A percentile compares a stretch with the other conserved stretches of the same genome.
Conservation (phyloP, 2,113 vertebrate species). For the Halichoeres trimaculatus region DNA sequence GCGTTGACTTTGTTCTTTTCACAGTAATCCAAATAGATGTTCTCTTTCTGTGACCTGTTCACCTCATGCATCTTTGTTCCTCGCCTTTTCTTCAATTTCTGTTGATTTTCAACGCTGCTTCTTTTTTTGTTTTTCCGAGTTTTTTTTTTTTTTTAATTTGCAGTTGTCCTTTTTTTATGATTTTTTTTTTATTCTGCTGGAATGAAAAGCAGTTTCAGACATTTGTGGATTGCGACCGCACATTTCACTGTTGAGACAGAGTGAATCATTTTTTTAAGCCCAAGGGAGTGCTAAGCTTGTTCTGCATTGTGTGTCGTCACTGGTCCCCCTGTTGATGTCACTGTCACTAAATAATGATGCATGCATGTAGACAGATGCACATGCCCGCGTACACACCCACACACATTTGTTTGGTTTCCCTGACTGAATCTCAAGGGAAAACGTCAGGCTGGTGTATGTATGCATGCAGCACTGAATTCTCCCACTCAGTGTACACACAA, state of each 20-base stretch:
- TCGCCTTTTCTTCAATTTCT: constrained; percentile 24
- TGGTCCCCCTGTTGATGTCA: constrained; percentile 67
- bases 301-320: constrained; percentile 63
- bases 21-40: constrained; percentile 44
- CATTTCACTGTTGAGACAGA: constrained; percentile 61
- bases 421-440: constrained; percentile 22
- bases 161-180: constrained; percentile 8
- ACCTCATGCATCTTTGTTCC: constrained; percentile 4
- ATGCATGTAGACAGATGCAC: constrained; percentile 52
- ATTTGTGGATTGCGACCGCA: constrained; percentile 39
- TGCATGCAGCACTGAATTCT: constrained; percentile 16
- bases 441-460: neutral
- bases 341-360: constrained; percentile 59
- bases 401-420: constrained; percentile 25
- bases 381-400: constrained; percentile 10
- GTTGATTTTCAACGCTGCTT: constrained; percentile 52
- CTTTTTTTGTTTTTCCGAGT: constrained; percentile 23
- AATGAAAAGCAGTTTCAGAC: constrained; percentile 53
- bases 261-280: constrained; percentile 73
- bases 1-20: constrained; percentile 47
- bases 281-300: constrained; percentile 65
- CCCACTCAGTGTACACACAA: constrained; percentile 33
- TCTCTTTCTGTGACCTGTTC: constrained; percentile 19
- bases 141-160: constrained; percentile 4
- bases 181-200: constrained; percentile 32